A percentile compares a stretch with the other conserved stretches of the same genome.
Conservation (phyloP, 2,797 vertebrate genomes). For the Phataginus tetradactyla region DNA sequence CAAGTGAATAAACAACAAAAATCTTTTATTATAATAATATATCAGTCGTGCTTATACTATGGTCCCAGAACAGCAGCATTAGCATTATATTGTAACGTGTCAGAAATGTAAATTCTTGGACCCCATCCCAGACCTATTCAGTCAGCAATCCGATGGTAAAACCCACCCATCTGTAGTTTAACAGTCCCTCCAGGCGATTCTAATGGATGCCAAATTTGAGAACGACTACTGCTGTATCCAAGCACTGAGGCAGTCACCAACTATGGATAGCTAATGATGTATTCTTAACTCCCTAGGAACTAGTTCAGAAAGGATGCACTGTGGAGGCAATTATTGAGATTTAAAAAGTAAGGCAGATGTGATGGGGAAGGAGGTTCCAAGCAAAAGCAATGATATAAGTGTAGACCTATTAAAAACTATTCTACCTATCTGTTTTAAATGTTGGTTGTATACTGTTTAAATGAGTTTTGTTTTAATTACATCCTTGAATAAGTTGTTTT, state of each 20-base stretch:
- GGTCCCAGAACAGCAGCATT: background rate
- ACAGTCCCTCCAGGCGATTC: background rate
- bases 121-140: background rate
- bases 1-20: background rate
- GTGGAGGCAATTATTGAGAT: background rate
- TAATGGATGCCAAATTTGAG: background rate
- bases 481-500: background rate
- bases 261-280: background rate
- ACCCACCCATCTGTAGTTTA: background rate
- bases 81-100: background rate
- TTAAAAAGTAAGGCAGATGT: background rate
- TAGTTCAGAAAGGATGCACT: background rate
- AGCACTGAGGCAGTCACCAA: background rate
- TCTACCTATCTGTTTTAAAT: background rate
- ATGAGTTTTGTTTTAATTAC: background rate
- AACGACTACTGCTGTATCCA: background rate
- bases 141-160: background rate
- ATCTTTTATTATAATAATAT: background rate
- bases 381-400: background rate
- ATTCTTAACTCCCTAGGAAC: background rate
- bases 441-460: background rate
- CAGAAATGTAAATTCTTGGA: background rate
- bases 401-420: slow-evolving; percentile 12
- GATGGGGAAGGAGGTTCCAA: background rate
- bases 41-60: background rate